phyloP scores from a whole-genome alignment of 2,113 vertebrate species.

The Rhinopomastus cyanomelas region DNA sequence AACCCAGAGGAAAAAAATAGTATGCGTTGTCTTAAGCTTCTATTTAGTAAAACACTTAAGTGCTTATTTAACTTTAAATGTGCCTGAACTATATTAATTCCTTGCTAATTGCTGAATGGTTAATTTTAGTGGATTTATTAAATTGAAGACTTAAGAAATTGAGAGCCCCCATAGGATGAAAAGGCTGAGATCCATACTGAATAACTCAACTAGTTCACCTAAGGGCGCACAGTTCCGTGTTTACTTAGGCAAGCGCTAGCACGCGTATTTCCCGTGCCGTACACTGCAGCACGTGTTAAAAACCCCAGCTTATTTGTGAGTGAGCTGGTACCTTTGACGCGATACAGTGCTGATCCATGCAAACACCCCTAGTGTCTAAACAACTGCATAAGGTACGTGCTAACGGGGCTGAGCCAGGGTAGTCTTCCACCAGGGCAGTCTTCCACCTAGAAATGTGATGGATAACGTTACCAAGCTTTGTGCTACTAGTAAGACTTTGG shows the following conservation, averaged over 20 bases:
- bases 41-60: background rate
- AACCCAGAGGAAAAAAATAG: background rate
- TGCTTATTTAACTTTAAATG: slow-evolving; percentile 19
- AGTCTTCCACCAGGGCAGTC: rapidly evolving
- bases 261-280: background rate
- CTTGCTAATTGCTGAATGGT: slow-evolving; percentile 18
- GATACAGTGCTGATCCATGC: background rate
- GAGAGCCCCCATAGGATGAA: background rate
- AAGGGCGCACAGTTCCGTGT: background rate
- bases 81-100: background rate
- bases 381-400: background rate
- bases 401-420: background rate
- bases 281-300: background rate
- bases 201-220: slow-evolving; percentile 5
- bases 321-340: background rate
- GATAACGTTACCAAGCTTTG: background rate
- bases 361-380: background rate
- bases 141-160: slow-evolving; percentile 15
- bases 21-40: background rate
- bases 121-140: slow-evolving; percentile 41
- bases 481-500: background rate
- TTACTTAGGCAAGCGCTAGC: background rate
- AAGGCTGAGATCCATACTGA: background rate
- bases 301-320: background rate
- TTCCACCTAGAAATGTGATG: background rate